Base-by-base conservation (phyloP, 1,140 invertebrate species). In the Philaenus spumarius region DNA sequence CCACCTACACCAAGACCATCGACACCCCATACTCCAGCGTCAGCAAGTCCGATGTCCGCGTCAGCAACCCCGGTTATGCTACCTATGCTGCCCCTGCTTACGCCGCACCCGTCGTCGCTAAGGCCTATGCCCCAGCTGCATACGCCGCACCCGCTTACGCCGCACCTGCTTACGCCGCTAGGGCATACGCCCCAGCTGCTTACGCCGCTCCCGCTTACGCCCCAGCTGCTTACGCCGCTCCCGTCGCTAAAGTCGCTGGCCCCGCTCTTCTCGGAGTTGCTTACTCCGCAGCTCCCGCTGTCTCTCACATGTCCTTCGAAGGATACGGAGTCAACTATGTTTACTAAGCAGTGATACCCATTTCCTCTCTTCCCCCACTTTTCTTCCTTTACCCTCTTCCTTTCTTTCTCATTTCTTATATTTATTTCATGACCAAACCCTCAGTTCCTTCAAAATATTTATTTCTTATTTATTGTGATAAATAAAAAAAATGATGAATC, bases 1-100 rank as follows among this genome's bases (percentile, higher is more conserved):
- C 68, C 61, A 68, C 69, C 60, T 69, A 69, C 68, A 61, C 62
- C 62, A 72, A 72, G 64, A 67, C 67, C 57, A 62, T 69, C 63
- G 68, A 70, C 58, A 71, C 70, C 43, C 68, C 73, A 2, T 70
- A 67, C 67, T 67, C 69, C 59, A 67, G 62, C 59, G 68, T 72
- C 45, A 64, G 67, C 50, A 73, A 73, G 61, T 65, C 65, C 55
- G 73, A 74, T 63, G 68, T 71, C 52, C 64, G 72, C 26, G 65
- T 71, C 23, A 72, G 67, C 66, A 73, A 73, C 66, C 69, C 69
- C 42, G 67, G 62, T 15, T 35, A 63, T 23, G 56, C 66, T 57
- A 58, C 63, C 56, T 58, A 63, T 48, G 56, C 51, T 20, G 50
- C 50, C 35, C 50, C 50, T 19, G 50, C 50, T 35, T 53, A 47